These are phyloP conservation scores for Gymnocypris eckloni DNA, from an alignment of 2,797 vertebrate genomes.

Conservation along the genomic window DNA sequence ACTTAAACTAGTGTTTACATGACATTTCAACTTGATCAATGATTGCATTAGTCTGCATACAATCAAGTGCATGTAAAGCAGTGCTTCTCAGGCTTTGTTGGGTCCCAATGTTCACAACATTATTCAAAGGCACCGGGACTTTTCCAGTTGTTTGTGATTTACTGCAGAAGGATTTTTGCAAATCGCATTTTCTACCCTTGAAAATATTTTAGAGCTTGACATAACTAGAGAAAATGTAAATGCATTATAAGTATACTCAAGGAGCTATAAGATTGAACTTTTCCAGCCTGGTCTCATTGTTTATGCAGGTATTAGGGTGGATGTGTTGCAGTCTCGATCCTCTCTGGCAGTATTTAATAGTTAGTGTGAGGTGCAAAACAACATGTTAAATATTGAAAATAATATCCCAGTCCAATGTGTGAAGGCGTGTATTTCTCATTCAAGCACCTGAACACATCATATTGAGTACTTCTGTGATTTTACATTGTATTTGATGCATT, in stretches of 20 bases:
- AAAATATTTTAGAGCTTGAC: background rate
- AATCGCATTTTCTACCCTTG: background rate
- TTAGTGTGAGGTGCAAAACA: background rate
- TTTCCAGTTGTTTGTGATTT: background rate
- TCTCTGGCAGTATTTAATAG: background rate
- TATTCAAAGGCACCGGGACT: background rate
- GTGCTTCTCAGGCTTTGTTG: background rate
- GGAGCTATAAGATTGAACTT: no score
- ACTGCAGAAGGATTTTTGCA: background rate
- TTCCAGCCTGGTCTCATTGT: no score
- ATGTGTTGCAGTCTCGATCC: background rate
- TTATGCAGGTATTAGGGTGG: no score
- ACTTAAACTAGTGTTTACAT: background rate
- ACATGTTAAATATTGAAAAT: background rate
- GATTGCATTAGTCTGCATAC: background rate
- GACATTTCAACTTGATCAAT: background rate
- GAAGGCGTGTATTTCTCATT: no score
- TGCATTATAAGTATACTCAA: background rate
- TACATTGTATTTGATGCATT: background rate
- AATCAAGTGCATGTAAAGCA: background rate
- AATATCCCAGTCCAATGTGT: no score
- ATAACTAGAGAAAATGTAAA: background rate
- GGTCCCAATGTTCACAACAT: background rate
- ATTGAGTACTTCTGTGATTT: background rate
- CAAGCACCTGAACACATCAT: no score